Conservation (phyloP, 2,113 vertebrate genomes). For the Lontra canadensis region DNA sequence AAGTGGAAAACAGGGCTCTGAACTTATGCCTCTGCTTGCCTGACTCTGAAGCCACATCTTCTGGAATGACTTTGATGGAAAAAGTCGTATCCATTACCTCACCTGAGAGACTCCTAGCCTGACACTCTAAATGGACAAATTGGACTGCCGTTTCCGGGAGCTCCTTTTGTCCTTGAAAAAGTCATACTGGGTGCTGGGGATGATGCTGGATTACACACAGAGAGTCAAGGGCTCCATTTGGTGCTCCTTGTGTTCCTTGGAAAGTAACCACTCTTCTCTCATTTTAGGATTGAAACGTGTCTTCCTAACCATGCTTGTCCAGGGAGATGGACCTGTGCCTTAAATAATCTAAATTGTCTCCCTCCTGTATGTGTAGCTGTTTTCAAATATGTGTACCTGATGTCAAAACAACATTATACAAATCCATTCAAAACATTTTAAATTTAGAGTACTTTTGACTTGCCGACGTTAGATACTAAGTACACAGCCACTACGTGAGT, state of each 20-base stretch:
- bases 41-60: rapidly evolving
- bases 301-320: not conserved
- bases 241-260: not conserved
- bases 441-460: not conserved
- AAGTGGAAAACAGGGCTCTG: not conserved
- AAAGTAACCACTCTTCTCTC: not conserved
- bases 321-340: not conserved
- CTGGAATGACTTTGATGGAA: not conserved
- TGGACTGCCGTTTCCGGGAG: not conserved
- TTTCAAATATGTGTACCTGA: not conserved
- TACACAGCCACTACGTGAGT: not conserved
- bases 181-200: not conserved
- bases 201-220: not conserved
- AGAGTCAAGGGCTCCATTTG: not conserved
- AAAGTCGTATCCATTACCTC: not conserved
- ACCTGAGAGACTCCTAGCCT: not conserved
- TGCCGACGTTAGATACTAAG: not conserved
- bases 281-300: not conserved
- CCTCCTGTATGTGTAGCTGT: not conserved
- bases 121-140: not conserved
- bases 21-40: no score
- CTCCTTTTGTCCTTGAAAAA: not conserved
- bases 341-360: not conserved
- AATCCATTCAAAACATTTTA: not conserved
- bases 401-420: not conserved